Base-by-base conservation (phyloP, 2,888 invertebrate genomes). In the Papilio demoleus region DNA sequence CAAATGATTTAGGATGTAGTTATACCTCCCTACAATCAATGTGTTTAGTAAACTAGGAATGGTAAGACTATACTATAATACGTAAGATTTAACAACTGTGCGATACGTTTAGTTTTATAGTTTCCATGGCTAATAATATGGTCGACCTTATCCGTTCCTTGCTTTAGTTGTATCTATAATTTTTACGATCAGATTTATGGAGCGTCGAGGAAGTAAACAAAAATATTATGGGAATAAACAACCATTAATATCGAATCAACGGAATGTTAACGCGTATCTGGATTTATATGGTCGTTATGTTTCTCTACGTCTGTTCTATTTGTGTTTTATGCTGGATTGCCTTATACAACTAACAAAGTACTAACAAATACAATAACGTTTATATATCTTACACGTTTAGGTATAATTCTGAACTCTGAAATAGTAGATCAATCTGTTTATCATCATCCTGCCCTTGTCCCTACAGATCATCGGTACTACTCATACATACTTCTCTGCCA, bases 161-260 rank as follows among this genome's bases (percentile, higher is more conserved):
- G 45, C 22, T 53, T 53, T 59, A 40, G 50, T 60, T 60, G 66
- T 67, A 53, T 67, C 36, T 60, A 58, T 45, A 47, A 47, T 45
- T 66, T 66, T 67, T 40, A 67, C 53, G 67, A 61, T 36, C 40
- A 40, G 11, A 34, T 67, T 67, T 67, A 67, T 67, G 61, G 53
- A 17, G 42, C 42, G 24, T 24, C 24, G 19, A 61, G 61, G 67
- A 67, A 62, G 67, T 50, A 62, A 62, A 67, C 61, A 67, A 67
- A 66, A 67, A 67, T 67, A 56, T 67, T 67, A 67, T 56, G 67
- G 53, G 53, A 53, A 61, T 67, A 62, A 53, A 62, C 47, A 66
- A 31, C 61, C 61, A 67, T 67, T 40, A 62, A 67, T 67, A 62
- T 40, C 61, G 61, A 40, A 67, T 67, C 59, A 24, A 47, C 58